Conservation (phyloP, 1,140 invertebrate species). For the Pararge aegeria region DNA sequence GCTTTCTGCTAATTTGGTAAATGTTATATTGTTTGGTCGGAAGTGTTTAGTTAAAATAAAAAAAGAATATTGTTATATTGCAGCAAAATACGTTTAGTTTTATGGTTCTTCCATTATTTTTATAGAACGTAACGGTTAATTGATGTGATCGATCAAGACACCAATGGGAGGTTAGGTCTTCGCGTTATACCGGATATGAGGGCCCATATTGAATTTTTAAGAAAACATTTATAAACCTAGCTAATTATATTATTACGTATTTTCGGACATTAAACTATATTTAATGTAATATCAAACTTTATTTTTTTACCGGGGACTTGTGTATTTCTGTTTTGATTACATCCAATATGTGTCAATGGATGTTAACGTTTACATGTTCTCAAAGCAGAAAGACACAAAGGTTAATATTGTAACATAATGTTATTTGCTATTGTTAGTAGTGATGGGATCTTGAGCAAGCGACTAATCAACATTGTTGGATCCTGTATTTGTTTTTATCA, state of each 20-base stretch:
- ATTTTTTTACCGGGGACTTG: conserved; percentile 30
- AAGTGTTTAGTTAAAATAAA: conserved; percentile 32
- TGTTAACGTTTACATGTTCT: neutral
- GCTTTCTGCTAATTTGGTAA: conserved; percentile 44
- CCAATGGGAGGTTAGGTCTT: conserved; percentile 26
- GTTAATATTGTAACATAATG: conserved; percentile 36
- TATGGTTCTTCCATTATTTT: conserved; percentile 70
- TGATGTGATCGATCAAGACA: conserved; percentile 31
- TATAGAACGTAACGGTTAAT: conserved; percentile 44
- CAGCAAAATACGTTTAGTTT: conserved; percentile 56
- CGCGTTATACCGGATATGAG: conserved; percentile 44
- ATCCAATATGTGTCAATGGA: neutral
- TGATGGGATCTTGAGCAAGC: conserved; percentile 30
- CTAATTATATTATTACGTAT: conserved; percentile 49
- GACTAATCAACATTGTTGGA: conserved; percentile 23
- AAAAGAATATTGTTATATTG: conserved; percentile 40
- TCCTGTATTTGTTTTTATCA: conserved; percentile 38
- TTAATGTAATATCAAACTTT: conserved; percentile 37
- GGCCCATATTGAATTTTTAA: conserved; percentile 44
- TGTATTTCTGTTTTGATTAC: conserved; percentile 3
- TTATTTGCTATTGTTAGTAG: conserved; percentile 45
- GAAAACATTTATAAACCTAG: conserved; percentile 42
- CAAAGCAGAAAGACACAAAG: conserved; percentile 16
- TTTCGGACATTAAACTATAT: conserved; percentile 47
- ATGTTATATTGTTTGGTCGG: conserved; percentile 23